Evolutionary conservation across 2,888 invertebrate genomes (phyloP), one percentile per base, ranked within the genome.

Genomic region (Andrena praecox): DNA sequence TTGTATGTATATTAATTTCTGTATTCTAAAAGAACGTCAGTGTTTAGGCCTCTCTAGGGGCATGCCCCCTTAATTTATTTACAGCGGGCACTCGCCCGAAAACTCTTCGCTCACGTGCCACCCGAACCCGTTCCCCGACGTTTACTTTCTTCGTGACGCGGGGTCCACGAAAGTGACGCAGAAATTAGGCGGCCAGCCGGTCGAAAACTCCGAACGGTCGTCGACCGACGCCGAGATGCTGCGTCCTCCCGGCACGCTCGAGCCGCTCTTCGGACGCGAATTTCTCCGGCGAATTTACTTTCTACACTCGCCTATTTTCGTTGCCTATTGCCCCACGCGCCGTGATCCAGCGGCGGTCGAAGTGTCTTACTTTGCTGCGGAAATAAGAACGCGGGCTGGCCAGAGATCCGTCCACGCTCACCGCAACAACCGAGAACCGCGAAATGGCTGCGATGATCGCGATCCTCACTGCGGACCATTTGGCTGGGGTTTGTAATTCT

Each of bases 271-370:
- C 29, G 67, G 29, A 52, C 60, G 72, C 20, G 35, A 85, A 85
- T 84, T 84, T 85, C 85, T 80, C 85, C 77, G 62, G 20, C 29
- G 76, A 71, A 84, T 84, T 85, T 85, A 85, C 85, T 85, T 85
- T 85, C 85, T 85, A 85, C 71, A 76, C 29, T 85, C 85, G 78
- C 85, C 81, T 85, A 85, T 85, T 85, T 85, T 85, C 81, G 81
- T 81, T 66, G 20, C 4, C 70, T 27, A 29, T 70, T 35, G 33
- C 69, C 7, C 42, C 42, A 42, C 71, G 69, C 52, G 31, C 20
- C 20, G 71, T 64, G 10, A 56, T 72, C 59, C 31, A 35, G 24
- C 31, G 24, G 27, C 31, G 24, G 2, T 42, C 42, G 1, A 64
- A 27, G 24, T 20, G 5, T 52, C 31, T 52, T 66, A 27, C 64